Percentiles rank a stretch among this genome's conserved stretches.
Conservation (phyloP, 1,140 invertebrate genomes). For the Cydia pomonella region DNA sequence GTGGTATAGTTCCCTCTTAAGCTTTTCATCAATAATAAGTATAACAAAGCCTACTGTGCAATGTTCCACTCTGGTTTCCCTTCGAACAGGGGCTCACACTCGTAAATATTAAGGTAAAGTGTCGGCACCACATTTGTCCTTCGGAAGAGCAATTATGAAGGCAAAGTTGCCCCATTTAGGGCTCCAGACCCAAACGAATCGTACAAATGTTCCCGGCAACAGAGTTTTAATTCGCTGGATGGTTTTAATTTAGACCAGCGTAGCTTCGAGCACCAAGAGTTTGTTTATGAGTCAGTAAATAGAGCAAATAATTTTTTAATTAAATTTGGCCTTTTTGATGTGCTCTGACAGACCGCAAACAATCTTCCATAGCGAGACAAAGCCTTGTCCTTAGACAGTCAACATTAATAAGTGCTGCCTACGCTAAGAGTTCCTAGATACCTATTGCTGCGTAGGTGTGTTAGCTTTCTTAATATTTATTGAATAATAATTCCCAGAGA, state of each 20-base stretch:
- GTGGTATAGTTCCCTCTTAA: no score
- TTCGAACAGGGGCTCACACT: constrained; percentile 34
- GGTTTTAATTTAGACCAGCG: constrained; percentile 20
- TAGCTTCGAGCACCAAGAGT: background rate
- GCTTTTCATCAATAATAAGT: no score
- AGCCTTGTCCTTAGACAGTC: background rate
- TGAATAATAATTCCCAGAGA: no score
- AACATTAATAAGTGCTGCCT: constrained; percentile 5
- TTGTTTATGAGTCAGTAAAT: constrained; percentile 8
- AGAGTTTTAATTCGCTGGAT: constrained; percentile 21
- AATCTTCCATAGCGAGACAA: background rate
- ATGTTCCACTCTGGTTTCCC: constrained; percentile 5
- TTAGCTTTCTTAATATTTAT: no score
- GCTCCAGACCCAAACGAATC: constrained; percentile 45
- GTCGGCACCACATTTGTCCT: constrained; percentile 43
- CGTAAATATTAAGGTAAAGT: constrained; percentile 46
- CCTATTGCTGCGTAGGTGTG: background rate
- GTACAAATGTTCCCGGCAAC: constrained; percentile 36
- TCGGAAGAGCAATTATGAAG: constrained; percentile 50
- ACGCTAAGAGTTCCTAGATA: background rate
- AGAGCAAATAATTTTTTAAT: constrained; percentile 8
- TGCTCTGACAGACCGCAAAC: background rate
- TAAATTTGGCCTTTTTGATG: background rate
- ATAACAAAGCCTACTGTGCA: background rate
- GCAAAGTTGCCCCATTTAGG: constrained; percentile 48